Percentiles rank a stretch among this genome's conserved stretches.
These are phyloP conservation scores for Bursaphelenchus mucronatus DNA, from an alignment of 1,140 invertebrate species.

Conservation along the genomic window DNA sequence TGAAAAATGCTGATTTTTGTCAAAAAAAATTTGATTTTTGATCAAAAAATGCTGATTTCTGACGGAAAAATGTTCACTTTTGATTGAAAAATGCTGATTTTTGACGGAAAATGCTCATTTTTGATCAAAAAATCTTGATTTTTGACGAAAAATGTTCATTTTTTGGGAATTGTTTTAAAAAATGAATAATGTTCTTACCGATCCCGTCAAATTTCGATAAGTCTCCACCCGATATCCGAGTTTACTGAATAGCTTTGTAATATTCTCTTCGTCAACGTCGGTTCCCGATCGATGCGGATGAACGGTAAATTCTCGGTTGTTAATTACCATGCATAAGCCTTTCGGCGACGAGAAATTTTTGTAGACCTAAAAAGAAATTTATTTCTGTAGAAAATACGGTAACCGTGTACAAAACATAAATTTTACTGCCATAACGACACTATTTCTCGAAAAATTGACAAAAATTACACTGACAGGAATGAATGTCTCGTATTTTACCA, in stretches of 20 bases:
- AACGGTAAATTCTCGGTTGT: conserved; percentile 20
- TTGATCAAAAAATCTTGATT: no score
- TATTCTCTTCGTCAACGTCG: conserved; percentile 22
- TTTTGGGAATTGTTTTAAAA: no score
- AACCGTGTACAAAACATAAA: not conserved
- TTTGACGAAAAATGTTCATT: no score
- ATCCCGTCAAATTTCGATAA: conserved; percentile 21
- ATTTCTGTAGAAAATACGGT: not conserved
- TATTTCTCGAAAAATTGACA: not conserved
- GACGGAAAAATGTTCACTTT: no score
- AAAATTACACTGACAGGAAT: not conserved
- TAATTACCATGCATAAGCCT: conserved; percentile 33
- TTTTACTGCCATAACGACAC: not conserved
- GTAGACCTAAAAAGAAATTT: conserved; percentile 26
- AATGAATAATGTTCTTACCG: not conserved
- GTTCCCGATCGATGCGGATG: conserved; percentile 21
- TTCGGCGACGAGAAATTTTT: conserved; percentile 33
- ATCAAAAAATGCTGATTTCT: no score
- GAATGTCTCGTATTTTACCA: not conserved
- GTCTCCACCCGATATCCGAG: conserved; percentile 23
- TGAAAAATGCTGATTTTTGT: not conserved
- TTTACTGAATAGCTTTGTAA: conserved; percentile 23
- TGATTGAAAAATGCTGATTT: no score
- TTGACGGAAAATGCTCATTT: no score
- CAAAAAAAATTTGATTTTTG: not conserved